Evolutionary conservation across 1,140 invertebrate species (phyloP), one percentile per base, ranked within the genome.

Genomic region (Aphelenchoides besseyi): DNA sequence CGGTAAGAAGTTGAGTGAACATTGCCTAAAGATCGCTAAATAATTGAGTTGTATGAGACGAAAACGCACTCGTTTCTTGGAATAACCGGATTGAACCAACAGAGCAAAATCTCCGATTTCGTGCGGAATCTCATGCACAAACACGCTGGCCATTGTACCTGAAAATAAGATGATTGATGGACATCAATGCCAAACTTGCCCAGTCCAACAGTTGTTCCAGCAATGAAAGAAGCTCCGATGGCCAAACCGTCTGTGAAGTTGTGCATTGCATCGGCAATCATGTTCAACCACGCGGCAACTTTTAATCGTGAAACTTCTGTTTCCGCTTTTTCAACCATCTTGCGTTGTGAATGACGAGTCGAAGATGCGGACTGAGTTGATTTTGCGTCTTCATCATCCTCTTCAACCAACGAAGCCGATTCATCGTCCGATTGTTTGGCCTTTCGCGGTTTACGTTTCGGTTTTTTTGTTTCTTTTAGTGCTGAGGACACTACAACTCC

Each of bases 101-200:
- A 97, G 96, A 35, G 95, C 94, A 89, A 95, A 98, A 87, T 98
- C 95, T 62, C 95, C 95, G 84, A 98, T 96, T 88, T 98, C 95
- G 88, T 97, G 95, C 61, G 95, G 95, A 72, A 98, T 90, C 89
- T 97, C 95, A 86, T 97, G 95, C 36, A 98, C 86, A 30, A 98
- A 87, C 82, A 98, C 95, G 0, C 93, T 96, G 29, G 94, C 86
- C 23, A 94, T 96, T 3, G 95, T 97, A 3, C 96, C 88, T 53
- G 92, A 88, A 75, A 37, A 41, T 16, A 9, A 1, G 55, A 33
- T 12, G 9, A 74, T 18, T 12, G 62, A 32, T 68, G 32, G 0
- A 74, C 81, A 5, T n/a, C 41, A 76, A 63, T 8, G 0, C 28
- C 59, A 26, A 55, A 55, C 62, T 67, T 23, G 84, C 80, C 77